Evolutionary conservation across 1,140 invertebrate species (phyloP).

Genomic region (Trinorchestia longiramus): DNA sequence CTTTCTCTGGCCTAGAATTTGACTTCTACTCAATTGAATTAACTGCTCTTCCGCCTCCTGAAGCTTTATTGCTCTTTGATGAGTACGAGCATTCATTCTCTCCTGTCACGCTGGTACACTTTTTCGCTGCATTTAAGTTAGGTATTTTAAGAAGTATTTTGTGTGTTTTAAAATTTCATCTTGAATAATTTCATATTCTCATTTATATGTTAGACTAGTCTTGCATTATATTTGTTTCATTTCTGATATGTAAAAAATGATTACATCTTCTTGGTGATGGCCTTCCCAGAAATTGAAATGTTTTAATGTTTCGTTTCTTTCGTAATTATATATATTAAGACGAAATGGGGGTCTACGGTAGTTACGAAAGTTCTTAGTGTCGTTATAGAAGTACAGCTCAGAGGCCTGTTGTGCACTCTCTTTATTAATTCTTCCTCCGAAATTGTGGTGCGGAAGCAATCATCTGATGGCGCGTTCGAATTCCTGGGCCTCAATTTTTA

Average conservation of each 20-base stretch:
- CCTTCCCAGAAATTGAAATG: not conserved
- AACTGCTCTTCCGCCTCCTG: not conserved
- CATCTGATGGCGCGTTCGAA: not conserved
- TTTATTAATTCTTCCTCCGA: not conserved
- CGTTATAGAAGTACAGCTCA: not conserved
- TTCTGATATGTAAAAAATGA: too few species aligned
- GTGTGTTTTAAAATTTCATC: not conserved
- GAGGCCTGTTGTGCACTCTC: not conserved
- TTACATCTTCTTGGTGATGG: not conserved
- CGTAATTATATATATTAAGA: not conserved
- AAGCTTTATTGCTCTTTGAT: not conserved
- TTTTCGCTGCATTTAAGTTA: not conserved
- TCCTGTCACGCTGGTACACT: not conserved
- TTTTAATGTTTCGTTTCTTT: not conserved
- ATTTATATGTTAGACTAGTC: not conserved
- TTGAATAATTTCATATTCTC: not conserved
- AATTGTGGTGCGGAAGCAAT: not conserved
- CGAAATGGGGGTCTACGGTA: not conserved
- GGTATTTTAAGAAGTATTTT: not conserved
- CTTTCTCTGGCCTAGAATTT: slow-evolving; percentile 7
- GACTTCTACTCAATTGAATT: not conserved
- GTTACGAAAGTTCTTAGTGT: not conserved
- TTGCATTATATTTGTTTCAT: not conserved
- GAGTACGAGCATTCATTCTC: not conserved
- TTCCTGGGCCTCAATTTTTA: not conserved